Evolutionary conservation across 2,888 invertebrate species (phyloP).

Genomic region (Stenodema calcarata): DNA sequence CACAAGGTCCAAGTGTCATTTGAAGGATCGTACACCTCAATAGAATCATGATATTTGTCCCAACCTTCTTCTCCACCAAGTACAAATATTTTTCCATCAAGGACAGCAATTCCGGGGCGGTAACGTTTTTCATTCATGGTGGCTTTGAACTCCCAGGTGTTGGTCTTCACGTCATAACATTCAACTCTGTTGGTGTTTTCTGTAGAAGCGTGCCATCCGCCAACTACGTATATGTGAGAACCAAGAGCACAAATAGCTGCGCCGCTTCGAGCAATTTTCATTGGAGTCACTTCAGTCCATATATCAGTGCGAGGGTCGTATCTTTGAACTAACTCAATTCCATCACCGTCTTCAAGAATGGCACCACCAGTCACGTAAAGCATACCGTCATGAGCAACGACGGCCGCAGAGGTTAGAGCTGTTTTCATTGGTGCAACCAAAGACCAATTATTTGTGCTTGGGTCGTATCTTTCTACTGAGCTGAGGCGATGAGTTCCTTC

Average conservation of each 20-base stretch:
- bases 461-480: conserved; percentile 64
- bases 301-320: conserved; percentile 62
- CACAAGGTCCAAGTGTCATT: conserved; percentile 62
- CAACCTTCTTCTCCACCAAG: conserved; percentile 65
- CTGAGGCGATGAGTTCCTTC: conserved; percentile 62
- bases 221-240: conserved; percentile 63
- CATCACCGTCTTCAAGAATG: conserved; percentile 64
- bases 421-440: conserved; percentile 63
- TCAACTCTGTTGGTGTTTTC: conserved; percentile 65
- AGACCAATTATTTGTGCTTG: conserved; percentile 63
- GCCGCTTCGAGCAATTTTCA: conserved; percentile 64
- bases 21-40: conserved; percentile 62
- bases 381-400: conserved; percentile 62
- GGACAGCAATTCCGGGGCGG: conserved; percentile 63
- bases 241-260: conserved; percentile 64
- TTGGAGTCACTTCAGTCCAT: conserved; percentile 63
- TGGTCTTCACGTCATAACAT: conserved; percentile 62
- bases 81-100: conserved; percentile 63
- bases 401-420: conserved; percentile 64
- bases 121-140: conserved; percentile 64
- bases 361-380: conserved; percentile 65
- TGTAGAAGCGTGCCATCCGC: conserved; percentile 65
- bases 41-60: conserved; percentile 65
- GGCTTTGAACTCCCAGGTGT: conserved; percentile 62
- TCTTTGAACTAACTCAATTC: conserved; percentile 62